These are phyloP conservation scores for Limnothrissa miodon DNA, from an alignment of 2,113 vertebrate species.

Conservation along the genomic window DNA sequence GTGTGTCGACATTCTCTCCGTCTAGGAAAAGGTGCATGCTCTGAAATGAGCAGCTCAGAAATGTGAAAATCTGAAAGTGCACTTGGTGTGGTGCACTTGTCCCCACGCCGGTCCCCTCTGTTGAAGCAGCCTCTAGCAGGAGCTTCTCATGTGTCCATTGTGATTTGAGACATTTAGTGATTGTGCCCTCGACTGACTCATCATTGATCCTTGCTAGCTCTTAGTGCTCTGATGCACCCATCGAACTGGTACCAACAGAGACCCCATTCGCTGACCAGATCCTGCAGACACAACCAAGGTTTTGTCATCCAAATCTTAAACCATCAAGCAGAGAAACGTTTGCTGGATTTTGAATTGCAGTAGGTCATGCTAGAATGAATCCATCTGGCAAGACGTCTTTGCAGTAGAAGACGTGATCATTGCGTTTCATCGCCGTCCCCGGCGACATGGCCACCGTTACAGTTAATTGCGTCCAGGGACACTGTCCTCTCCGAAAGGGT, in stretches of 20 bases:
- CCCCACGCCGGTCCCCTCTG: not conserved
- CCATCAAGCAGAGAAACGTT: too few relatives aligned
- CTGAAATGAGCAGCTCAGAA: not conserved
- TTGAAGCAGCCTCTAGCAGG: not conserved
- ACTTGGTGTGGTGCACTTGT: not conserved
- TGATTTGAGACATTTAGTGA: not conserved
- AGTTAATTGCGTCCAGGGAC: too few relatives aligned
- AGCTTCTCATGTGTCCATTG: not conserved
- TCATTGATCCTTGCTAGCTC: not conserved
- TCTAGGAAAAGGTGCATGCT: not conserved
- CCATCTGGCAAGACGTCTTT: too few relatives aligned
- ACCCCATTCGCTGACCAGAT: not conserved
- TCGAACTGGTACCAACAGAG: not conserved
- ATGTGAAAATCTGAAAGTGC: not conserved
- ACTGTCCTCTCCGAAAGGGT: too few relatives aligned
- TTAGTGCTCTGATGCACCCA: not conserved
- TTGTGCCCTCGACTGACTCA: not conserved
- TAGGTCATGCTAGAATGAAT: too few relatives aligned
- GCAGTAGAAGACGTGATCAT: too few relatives aligned
- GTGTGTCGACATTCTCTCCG: not conserved
- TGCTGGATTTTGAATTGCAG: too few relatives aligned
- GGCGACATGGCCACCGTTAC: too few relatives aligned
- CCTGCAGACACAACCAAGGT: not conserved
- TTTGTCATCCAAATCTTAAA: too few relatives aligned
- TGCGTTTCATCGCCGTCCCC: too few relatives aligned